phyloP scores from a whole-genome alignment of 1,140 invertebrate genomes.

The Oppia nitens region DNA sequence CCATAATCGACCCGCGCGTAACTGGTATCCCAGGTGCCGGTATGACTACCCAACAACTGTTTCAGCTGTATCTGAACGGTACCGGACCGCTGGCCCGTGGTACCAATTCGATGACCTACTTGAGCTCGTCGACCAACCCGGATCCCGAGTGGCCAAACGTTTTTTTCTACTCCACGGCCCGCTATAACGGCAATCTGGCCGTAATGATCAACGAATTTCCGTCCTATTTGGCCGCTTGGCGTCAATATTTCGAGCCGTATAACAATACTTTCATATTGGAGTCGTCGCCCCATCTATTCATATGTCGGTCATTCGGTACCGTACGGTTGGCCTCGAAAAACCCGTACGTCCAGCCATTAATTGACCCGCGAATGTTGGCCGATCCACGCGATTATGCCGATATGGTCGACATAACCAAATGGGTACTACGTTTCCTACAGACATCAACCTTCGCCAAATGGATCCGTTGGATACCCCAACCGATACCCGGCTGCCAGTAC shows the following conservation, averaged over 20 bases:
- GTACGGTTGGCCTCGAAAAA: slow-evolving; percentile 36
- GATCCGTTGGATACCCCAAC: background rate
- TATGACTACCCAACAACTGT: slow-evolving; percentile 1
- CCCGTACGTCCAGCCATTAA: slow-evolving; percentile 51
- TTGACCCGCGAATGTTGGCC: slow-evolving; percentile 62
- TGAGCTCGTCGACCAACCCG: background rate
- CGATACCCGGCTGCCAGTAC: slow-evolving; percentile 45
- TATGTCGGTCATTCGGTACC: slow-evolving; percentile 42
- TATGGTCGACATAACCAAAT: slow-evolving; percentile 17
- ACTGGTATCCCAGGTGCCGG: slow-evolving; percentile 1
- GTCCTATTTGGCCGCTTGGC: background rate
- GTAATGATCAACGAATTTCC: background rate
- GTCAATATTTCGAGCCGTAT: background rate
- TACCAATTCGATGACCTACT: background rate
- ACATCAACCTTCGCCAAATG: slow-evolving; percentile 1
- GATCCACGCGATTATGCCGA: slow-evolving; percentile 40
- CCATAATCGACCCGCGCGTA: background rate
- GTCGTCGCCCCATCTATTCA: slow-evolving; percentile 1
- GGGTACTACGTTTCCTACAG: slow-evolving; percentile 7
- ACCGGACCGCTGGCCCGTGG: slow-evolving; percentile 1
- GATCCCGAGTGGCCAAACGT: slow-evolving; percentile 47
- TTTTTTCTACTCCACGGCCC: slow-evolving; percentile 1
- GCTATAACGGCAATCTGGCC: no score
- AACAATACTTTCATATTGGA: background rate
- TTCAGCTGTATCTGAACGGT: background rate